Conservation (phyloP, 2,797 vertebrate species). For the Epinephelus awoara region DNA sequence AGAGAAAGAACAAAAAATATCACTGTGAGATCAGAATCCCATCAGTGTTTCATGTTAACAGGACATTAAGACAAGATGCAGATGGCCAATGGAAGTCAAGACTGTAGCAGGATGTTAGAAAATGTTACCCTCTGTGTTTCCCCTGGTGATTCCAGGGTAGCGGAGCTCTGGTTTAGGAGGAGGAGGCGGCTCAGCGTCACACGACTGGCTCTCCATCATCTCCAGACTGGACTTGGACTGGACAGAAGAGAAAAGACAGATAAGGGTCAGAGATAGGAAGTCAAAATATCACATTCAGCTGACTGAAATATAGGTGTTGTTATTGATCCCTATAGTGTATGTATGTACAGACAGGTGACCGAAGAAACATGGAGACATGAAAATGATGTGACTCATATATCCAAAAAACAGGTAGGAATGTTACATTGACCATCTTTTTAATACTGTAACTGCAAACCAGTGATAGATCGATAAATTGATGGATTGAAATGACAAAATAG, state of each 20-base stretch:
- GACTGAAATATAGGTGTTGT: no score
- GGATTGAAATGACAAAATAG: no score
- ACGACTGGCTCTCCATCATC: slow-evolving; percentile 98
- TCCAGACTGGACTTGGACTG: slow-evolving; percentile 97
- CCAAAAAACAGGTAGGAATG: no score
- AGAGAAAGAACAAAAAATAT: background rate
- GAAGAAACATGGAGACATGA: no score
- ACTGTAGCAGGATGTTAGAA: background rate
- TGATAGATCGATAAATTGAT: no score
- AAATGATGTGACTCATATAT: no score
- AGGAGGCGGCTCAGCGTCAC: slow-evolving; percentile 94
- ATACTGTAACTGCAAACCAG: no score
- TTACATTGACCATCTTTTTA: no score
- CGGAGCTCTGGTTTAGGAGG: slow-evolving; percentile 96
- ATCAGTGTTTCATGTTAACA: no score
- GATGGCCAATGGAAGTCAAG: background rate
- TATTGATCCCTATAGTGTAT: no score
- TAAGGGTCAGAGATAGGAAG: background rate
- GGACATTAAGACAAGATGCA: background rate
- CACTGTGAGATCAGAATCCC: background rate
- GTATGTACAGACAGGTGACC: no score
- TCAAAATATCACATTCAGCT: background rate
- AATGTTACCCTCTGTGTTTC: slow-evolving; percentile 81
- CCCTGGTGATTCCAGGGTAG: slow-evolving; percentile 85
- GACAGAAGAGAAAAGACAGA: background rate